Evolutionary conservation across 2,797 vertebrate genomes (phyloP).

Genomic region (Oreortyx pictus): DNA sequence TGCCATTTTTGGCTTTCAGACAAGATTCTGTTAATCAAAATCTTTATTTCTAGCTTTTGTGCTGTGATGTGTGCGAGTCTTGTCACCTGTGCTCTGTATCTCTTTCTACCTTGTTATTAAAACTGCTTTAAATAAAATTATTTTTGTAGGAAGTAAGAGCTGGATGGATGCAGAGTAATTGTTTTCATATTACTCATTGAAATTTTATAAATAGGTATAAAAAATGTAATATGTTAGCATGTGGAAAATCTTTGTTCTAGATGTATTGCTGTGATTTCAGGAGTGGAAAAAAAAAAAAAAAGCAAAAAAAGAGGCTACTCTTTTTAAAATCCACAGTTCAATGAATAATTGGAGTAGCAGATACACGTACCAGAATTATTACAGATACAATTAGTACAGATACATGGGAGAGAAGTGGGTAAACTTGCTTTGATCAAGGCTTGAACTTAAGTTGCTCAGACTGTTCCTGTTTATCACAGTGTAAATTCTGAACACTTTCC

Average conservation of each 20-base stretch:
- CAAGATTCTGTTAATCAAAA: conserved; percentile 65
- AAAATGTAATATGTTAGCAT: not conserved
- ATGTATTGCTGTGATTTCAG: not conserved
- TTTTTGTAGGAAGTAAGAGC: not conserved
- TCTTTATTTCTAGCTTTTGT: not conserved
- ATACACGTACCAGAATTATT: not conserved
- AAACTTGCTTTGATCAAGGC: not conserved
- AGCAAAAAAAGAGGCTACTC: not conserved
- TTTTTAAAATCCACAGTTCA: not conserved
- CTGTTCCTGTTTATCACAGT: not conserved
- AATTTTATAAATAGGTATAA: not conserved
- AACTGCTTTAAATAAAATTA: conserved; percentile 4
- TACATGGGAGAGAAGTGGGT: not conserved
- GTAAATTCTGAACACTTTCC: conserved; percentile 1
- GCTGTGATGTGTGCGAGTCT: not conserved
- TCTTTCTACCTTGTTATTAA: conserved; percentile 14
- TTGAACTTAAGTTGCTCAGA: not conserved
- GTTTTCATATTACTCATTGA: not conserved
- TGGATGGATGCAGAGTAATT: not conserved
- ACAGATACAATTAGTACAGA: fast-evolving
- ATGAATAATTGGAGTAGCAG: not conserved
- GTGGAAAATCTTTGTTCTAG: not conserved
- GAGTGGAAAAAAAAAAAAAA: too few species aligned
- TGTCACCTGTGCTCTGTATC: conserved; percentile 6
- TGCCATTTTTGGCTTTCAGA: conserved; percentile 56